Conservation (phyloP, 2,797 vertebrate species). For the Iguana delicatissima region DNA sequence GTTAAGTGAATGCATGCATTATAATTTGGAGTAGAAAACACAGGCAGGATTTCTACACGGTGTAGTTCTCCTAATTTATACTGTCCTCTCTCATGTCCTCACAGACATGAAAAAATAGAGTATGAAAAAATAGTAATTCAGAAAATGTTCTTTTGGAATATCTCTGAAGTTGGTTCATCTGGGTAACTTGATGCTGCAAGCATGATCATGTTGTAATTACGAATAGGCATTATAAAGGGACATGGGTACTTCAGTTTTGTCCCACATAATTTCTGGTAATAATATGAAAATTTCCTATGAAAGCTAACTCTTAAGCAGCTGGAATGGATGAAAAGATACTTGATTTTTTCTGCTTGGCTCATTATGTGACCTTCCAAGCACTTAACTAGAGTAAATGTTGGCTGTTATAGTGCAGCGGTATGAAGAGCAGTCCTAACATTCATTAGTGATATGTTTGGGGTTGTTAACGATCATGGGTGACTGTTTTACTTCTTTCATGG, state of each 20-base stretch:
- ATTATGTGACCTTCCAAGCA: not conserved
- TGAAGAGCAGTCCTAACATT: not conserved
- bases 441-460: not conserved
- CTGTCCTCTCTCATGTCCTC: slow-evolving; percentile 26
- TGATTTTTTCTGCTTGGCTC: not conserved
- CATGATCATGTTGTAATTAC: not conserved
- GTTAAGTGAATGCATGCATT: not conserved
- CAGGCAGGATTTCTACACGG: not conserved
- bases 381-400: not conserved
- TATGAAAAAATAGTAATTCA: slow-evolving; percentile 26
- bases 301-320: not conserved
- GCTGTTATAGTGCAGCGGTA: not conserved
- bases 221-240: not conserved
- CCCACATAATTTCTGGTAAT: not conserved
- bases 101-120: not conserved
- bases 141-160: slow-evolving; percentile 31
- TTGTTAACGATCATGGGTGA: not conserved
- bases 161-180: slow-evolving; percentile 4
- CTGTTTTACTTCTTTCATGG: not conserved
- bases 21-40: not conserved
- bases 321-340: not conserved
- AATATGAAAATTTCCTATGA: not conserved
- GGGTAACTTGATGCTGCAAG: slow-evolving; percentile 2
- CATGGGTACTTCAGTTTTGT: not conserved
- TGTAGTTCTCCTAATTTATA: not conserved